Evolutionary conservation across 2,113 vertebrate genomes (phyloP).

Genomic region (Protobothrops flavoviridis): DNA sequence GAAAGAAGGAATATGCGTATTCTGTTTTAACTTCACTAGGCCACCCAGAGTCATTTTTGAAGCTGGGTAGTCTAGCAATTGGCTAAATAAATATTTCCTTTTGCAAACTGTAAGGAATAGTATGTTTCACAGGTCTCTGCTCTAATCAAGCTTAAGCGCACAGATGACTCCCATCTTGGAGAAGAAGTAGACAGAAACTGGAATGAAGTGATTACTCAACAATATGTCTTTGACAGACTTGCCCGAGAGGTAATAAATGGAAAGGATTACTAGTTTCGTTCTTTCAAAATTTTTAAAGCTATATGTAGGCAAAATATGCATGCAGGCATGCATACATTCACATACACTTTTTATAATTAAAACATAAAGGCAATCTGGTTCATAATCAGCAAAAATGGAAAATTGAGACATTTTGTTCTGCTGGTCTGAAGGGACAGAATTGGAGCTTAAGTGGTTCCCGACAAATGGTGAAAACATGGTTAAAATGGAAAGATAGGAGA

Average conservation of each 20-base stretch:
- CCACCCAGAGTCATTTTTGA: neutral
- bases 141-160: constrained; percentile 93
- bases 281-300: neutral
- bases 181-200: constrained; percentile 97
- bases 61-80: neutral
- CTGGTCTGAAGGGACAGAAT: neutral
- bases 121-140: constrained; percentile 77
- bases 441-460: neutral
- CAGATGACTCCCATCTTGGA: constrained; percentile 91
- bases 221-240: constrained; percentile 90
- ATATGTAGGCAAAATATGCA: neutral
- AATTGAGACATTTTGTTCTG: neutral
- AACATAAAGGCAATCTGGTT: neutral
- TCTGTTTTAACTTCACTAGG: neutral
- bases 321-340: neutral
- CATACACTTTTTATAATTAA: neutral
- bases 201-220: constrained; percentile 91
- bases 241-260: constrained; percentile 79
- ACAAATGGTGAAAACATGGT: neutral
- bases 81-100: neutral
- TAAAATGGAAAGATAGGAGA: neutral
- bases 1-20: neutral
- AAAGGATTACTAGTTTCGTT: neutral
- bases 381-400: neutral
- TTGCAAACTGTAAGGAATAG: neutral